A percentile compares a stretch with the other conserved stretches of the same genome.
Conservation (phyloP, 2,797 vertebrate genomes). For the Chloroceryle amazona region DNA sequence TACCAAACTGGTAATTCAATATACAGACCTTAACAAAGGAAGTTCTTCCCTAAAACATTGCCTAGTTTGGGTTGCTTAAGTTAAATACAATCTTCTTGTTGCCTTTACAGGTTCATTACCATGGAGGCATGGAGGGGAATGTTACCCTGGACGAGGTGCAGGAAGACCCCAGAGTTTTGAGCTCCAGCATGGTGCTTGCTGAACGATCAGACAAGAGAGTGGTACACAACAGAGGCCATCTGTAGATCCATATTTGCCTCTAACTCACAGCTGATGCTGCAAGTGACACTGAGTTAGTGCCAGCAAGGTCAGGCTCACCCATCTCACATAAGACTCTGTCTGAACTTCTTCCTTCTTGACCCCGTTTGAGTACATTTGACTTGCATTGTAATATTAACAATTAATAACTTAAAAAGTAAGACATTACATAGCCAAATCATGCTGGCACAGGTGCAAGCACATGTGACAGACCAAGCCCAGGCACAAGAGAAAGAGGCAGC, state of each 20-base stretch:
- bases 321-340: accelerated
- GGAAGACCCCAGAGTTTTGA: not conserved
- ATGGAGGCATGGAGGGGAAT: not conserved
- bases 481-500: not conserved
- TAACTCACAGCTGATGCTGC: not conserved
- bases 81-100: not conserved
- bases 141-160: not conserved
- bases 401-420: not conserved
- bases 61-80: not conserved
- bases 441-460: accelerated
- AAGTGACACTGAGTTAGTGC: not conserved
- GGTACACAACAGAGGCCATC: not conserved
- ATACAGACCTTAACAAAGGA: not conserved
- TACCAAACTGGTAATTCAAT: not conserved
- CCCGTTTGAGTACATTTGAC: not conserved
- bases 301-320: not conserved
- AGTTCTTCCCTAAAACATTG: not conserved
- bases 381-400: not conserved
- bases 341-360: not conserved
- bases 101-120: not conserved
- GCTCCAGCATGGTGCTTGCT: not conserved
- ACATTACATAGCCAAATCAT: not conserved
- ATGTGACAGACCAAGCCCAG: not conserved
- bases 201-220: not conserved
- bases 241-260: not conserved